Evolutionary conservation across 2,888 invertebrate genomes (phyloP).

Genomic region (Dichetophora obliterata): DNA sequence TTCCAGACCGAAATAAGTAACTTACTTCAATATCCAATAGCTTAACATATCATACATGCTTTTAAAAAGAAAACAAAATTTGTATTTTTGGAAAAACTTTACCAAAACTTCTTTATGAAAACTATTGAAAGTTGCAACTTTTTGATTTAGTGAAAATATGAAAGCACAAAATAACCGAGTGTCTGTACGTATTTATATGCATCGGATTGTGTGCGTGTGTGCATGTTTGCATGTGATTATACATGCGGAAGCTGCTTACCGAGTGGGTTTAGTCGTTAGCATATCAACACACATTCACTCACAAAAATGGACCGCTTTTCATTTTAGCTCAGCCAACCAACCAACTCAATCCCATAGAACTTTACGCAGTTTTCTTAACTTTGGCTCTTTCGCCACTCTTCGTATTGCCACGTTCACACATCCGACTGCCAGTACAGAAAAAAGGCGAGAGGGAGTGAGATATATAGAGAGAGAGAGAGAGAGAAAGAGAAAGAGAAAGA

Average conservation of each 20-base stretch:
- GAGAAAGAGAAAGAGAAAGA: not conserved
- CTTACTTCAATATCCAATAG: too few species aligned
- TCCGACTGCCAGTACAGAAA: not conserved
- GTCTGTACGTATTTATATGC: not conserved
- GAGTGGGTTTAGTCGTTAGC: slow-evolving; percentile 2
- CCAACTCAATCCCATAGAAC: slow-evolving; percentile 2
- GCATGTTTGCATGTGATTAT: not conserved
- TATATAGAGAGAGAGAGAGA: not conserved
- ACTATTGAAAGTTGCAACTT: slow-evolving; percentile 31
- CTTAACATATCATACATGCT: too few species aligned
- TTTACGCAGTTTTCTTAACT: slow-evolving; percentile 1
- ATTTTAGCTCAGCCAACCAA: not conserved
- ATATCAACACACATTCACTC: not conserved
- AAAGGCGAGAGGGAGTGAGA: not conserved
- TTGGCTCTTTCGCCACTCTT: slow-evolving; percentile 1
- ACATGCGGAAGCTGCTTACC: not conserved
- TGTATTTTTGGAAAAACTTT: slow-evolving; percentile 5
- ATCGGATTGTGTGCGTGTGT: not conserved
- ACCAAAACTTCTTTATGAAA: slow-evolving; percentile 24
- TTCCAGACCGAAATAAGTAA: too few species aligned
- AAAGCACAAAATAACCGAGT: not conserved
- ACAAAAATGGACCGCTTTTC: not conserved
- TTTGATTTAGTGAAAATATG: slow-evolving; percentile 34
- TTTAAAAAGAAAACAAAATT: too few species aligned
- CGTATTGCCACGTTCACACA: not conserved